These are phyloP conservation scores for Cherax destructor DNA, from an alignment of 1,140 invertebrate genomes.

Conservation along the genomic window DNA sequence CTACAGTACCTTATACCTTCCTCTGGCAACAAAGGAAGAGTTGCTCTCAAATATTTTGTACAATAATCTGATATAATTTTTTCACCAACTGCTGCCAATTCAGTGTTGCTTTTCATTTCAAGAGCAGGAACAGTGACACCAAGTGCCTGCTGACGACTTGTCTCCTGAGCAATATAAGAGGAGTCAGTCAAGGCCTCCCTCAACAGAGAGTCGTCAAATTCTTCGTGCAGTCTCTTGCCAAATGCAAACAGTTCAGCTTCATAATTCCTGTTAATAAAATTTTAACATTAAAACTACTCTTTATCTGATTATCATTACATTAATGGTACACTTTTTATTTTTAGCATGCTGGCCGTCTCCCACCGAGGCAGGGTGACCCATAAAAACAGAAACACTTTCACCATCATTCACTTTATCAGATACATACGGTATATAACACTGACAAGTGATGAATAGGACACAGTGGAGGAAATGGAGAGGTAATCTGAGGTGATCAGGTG, in stretches of 20 bases:
- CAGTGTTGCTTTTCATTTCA: constrained; percentile 77
- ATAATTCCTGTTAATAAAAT: constrained; percentile 82
- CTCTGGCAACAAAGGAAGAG: constrained; percentile 84
- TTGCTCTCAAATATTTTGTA: constrained; percentile 79
- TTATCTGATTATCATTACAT: not conserved
- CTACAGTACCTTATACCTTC: constrained; percentile 78
- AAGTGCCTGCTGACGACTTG: constrained; percentile 81
- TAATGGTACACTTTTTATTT: no score
- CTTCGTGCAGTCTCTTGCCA: constrained; percentile 88
- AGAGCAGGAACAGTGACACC: constrained; percentile 40
- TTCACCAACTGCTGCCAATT: constrained; percentile 82
- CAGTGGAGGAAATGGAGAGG: no score
- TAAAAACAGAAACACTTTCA: no score
- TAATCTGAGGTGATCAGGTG: no score
- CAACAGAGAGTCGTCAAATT: constrained; percentile 84
- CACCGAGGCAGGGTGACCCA: no score
- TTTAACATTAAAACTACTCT: not conserved
- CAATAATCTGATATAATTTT: constrained; percentile 80
- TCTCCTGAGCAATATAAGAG: constrained; percentile 86
- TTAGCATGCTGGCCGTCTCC: no score
- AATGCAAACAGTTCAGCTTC: constrained; percentile 92
- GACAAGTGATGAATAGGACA: no score
- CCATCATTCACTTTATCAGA: no score
- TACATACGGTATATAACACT: no score
- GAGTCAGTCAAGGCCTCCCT: constrained; percentile 86